phyloP scores from a whole-genome alignment of 2,888 invertebrate species.

The Drosophila pseudotakahashii region DNA sequence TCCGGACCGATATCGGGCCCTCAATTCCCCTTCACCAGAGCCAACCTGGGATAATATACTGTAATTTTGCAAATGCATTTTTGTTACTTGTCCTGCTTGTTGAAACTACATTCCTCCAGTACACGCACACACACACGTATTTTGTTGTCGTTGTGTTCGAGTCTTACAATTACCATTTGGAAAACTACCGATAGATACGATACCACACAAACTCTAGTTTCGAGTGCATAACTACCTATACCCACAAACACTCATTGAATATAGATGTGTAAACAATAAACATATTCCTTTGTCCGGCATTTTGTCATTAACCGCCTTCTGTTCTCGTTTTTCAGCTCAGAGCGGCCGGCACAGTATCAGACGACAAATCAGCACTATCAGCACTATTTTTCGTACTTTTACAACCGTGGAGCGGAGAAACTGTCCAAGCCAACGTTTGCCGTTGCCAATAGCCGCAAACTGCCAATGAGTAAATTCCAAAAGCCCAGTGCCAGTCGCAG shows the following conservation, averaged over 20 bases:
- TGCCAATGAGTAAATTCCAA: slow-evolving; percentile 68
- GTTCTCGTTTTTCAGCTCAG: slow-evolving; percentile 46
- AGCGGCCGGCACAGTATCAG: slow-evolving; percentile 45
- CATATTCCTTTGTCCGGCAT: not conserved
- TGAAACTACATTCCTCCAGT: slow-evolving; percentile 31
- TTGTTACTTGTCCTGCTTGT: slow-evolving; percentile 33
- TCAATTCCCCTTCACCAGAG: slow-evolving; percentile 46
- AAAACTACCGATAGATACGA: slow-evolving; percentile 12
- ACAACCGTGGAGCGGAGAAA: slow-evolving; percentile 66
- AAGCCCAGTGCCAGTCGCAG: slow-evolving; percentile 48
- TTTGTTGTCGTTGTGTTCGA: slow-evolving; percentile 38
- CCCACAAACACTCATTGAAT: slow-evolving; percentile 31
- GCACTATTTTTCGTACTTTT: slow-evolving; percentile 79
- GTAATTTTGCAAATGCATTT: slow-evolving; percentile 51
- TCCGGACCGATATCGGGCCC: slow-evolving; percentile 35
- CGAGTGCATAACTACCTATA: slow-evolving; percentile 16
- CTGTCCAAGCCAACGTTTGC: slow-evolving; percentile 39
- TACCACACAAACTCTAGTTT: slow-evolving; percentile 32
- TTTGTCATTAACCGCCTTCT: not conserved
- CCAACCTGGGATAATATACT: slow-evolving; percentile 62
- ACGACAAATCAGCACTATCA: slow-evolving; percentile 72
- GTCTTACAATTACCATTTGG: slow-evolving; percentile 10
- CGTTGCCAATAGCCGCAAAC: slow-evolving; percentile 46
- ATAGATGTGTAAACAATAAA: slow-evolving; percentile 31
- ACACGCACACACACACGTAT: slow-evolving; percentile 39